Conservation (phyloP, 2,113 vertebrate genomes). For the Xiphophorus couchianus region DNA sequence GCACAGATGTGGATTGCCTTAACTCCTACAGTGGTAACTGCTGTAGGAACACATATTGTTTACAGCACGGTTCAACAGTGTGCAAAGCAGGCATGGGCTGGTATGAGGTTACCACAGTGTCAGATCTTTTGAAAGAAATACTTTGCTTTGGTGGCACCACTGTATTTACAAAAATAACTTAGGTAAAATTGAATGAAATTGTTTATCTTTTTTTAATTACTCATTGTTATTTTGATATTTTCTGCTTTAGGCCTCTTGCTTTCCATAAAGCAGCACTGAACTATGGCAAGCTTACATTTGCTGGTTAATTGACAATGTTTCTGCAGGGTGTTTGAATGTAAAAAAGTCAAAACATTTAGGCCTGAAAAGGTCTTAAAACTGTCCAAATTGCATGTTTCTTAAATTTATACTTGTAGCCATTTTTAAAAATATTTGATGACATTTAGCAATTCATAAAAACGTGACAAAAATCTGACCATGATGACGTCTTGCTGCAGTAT, state of each 20-base stretch:
- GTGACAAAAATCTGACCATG: too few relatives aligned
- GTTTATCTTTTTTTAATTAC: background rate
- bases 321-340: background rate
- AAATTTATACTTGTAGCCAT: too few relatives aligned
- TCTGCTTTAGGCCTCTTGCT: too few relatives aligned
- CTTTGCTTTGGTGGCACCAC: too few relatives aligned
- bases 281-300: background rate
- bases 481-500: too few relatives aligned
- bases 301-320: background rate
- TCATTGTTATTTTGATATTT: background rate
- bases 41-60: constrained; percentile 69
- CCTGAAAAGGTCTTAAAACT: too few relatives aligned
- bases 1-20: constrained; percentile 76
- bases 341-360: background rate
- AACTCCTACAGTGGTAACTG: constrained; percentile 59
- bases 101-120: background rate
- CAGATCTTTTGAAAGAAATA: too few relatives aligned
- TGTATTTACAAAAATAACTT: too few relatives aligned
- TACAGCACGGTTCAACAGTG: constrained; percentile 62
- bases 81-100: constrained; percentile 27
- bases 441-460: too few relatives aligned
- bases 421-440: too few relatives aligned
- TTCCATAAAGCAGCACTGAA: too few relatives aligned
- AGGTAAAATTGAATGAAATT: background rate
- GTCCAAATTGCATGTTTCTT: background rate